Conservation (phyloP, 2,797 vertebrate species). For the Megalops cyprinoides region DNA sequence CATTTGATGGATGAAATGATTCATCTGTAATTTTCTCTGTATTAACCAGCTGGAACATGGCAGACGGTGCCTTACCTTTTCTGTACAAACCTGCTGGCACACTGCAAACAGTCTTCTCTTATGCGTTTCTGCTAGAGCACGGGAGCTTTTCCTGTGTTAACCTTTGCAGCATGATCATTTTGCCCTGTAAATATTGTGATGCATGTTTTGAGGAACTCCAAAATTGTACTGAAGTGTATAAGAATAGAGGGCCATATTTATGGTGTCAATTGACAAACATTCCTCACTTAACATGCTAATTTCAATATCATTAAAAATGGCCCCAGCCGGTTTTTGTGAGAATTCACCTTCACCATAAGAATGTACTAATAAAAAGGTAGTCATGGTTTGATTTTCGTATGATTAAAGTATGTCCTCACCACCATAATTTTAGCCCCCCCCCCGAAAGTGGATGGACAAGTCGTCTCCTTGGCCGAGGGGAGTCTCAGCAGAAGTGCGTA, state of each 20-base stretch:
- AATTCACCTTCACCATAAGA: background rate
- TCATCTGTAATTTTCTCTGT: no score
- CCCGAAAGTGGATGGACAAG: background rate
- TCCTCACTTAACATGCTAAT: background rate
- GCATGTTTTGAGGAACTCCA: background rate
- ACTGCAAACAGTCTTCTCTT: background rate
- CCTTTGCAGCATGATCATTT: no score
- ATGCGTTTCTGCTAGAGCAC: background rate
- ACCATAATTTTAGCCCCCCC: no score
- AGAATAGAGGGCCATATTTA: background rate
- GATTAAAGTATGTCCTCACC: background rate
- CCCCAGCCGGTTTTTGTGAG: background rate
- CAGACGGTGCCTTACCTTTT: background rate
- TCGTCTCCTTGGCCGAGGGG: background rate
- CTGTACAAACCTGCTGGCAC: background rate
- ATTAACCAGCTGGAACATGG: background rate
- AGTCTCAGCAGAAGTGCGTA: background rate
- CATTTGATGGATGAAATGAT: no score
- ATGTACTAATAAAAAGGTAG: no score
- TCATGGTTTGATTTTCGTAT: no score
- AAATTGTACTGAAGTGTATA: background rate
- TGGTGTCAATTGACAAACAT: background rate
- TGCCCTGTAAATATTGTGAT: no score
- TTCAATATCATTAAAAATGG: background rate
- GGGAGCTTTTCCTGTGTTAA: no score